Evolutionary conservation across 2,888 invertebrate genomes (phyloP), one percentile per base, ranked within the genome.

Genomic region (Miltochrista miniata): DNA sequence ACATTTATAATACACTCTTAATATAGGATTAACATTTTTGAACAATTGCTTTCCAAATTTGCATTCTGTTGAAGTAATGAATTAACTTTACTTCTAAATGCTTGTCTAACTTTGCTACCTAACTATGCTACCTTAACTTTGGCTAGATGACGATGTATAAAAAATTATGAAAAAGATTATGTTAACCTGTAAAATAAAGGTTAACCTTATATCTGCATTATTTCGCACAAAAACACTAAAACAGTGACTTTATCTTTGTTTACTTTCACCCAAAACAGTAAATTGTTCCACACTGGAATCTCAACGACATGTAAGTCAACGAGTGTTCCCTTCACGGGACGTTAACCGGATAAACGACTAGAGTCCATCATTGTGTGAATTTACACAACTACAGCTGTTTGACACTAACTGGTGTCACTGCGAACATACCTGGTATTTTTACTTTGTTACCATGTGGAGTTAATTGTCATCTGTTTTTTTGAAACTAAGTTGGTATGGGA

Each of bases 341-440:
- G 71, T 75, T 74, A 73, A 64, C 47, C 61, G 68, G 65, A 72
- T 70, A 63, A 68, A 78, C 75, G 74, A 59, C 68, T 61, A 45
- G 55, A 68, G 72, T 77, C 74, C 67, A 68, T 79, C 79, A 79
- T 71, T 80, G 76, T 78, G 75, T 62, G 47, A 44, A 58, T 61
- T 62, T 59, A 43, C 48, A 31, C 31, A 11, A 38, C 18, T 37
- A 45, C 33, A 31, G 37, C 71, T 72, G 76, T 77, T 78, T 76
- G 73, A 74, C 73, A 74, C 65, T 63, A 57, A 60, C 57, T 54
- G 56, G 55, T 61, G 60, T 56, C 65, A 68, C 61, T 68, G 57
- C 52, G 56, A 61, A 59, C 56, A 36, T 51, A 59, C 56, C 63
- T 72, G 72, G 65, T 66, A 67, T 70, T 69, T 73, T 64, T 72